phyloP scores from a whole-genome alignment of 2,888 invertebrate species.

The Trachelus stipa region DNA sequence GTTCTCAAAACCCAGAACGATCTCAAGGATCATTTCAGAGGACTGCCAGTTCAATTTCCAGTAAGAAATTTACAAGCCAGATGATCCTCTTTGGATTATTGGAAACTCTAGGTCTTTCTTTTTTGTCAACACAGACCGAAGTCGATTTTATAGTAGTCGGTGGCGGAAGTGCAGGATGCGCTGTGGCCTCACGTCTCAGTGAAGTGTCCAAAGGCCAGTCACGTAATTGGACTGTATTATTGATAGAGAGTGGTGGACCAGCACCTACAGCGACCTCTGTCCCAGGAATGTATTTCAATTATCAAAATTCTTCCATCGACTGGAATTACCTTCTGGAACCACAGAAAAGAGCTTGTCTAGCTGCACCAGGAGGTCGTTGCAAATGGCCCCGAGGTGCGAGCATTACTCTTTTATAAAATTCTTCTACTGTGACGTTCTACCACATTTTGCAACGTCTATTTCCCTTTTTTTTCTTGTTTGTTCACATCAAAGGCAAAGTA shows the following conservation, averaged over 20 bases:
- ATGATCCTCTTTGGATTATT: background rate
- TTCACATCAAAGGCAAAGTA: background rate
- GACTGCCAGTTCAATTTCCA: conserved; percentile 11
- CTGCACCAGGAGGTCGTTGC: conserved; percentile 7
- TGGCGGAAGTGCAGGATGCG: background rate
- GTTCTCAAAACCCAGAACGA: conserved; percentile 15
- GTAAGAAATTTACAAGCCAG: conserved; percentile 7
- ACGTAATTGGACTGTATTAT: conserved; percentile 7
- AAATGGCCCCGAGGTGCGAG: conserved; percentile 15
- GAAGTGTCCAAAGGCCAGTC: background rate
- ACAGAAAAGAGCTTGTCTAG: conserved; percentile 6
- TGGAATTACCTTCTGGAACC: conserved; percentile 12
- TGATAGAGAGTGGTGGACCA: conserved; percentile 3
- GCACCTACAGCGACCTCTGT: conserved; percentile 3
- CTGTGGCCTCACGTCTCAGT: conserved; percentile 9
- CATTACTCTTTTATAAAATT: background rate
- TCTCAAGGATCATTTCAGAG: conserved; percentile 14
- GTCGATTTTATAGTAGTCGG: background rate
- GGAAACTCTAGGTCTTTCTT: background rate
- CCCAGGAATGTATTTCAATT: conserved; percentile 15
- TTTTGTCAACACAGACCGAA: background rate
- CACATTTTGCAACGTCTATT: background rate
- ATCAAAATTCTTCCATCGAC: conserved; percentile 16
- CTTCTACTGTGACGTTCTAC: background rate
- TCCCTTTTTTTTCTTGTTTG: background rate